Conservation (phyloP, 2,113 vertebrate species). For the Regulus satrapa region DNA sequence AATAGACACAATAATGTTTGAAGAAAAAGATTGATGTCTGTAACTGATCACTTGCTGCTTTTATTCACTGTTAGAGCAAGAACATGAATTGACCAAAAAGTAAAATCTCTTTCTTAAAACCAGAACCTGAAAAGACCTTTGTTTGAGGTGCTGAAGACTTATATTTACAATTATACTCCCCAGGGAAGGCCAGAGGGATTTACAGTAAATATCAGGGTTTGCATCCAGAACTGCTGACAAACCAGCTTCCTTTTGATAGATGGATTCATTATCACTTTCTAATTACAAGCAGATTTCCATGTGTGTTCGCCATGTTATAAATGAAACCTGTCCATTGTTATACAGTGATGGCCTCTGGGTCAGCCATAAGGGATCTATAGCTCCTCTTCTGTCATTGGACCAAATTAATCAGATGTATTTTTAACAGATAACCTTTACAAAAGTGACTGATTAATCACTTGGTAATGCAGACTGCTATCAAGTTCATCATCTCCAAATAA, state of each 20-base stretch:
- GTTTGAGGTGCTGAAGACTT: background rate
- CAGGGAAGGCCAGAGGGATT: conserved; percentile 4
- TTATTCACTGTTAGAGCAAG: background rate
- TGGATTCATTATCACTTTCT: conserved; percentile 84
- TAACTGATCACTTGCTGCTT: conserved; percentile 14
- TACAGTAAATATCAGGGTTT: conserved; percentile 40
- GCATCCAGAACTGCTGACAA: conserved; percentile 52
- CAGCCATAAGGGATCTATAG: conserved; percentile 64
- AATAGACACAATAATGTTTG: conserved; percentile 8
- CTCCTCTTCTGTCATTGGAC: conserved; percentile 71
- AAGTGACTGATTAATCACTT: conserved; percentile 44
- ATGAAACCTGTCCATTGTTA: conserved; percentile 66
- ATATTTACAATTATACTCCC: background rate
- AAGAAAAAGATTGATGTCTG: conserved; percentile 25
- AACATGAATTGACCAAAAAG: background rate
- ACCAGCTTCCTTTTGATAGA: conserved; percentile 78
- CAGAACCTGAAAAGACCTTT: background rate
- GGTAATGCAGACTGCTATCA: conserved; percentile 19
- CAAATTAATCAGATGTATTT: conserved; percentile 74
- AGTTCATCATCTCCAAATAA: conserved; percentile 17
- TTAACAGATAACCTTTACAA: conserved; percentile 55
- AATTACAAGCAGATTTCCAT: conserved; percentile 86
- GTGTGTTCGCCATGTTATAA: conserved; percentile 79
- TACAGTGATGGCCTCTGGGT: conserved; percentile 34
- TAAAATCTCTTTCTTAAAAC: conserved; percentile 13